Evolutionary conservation across 2,888 invertebrate genomes (phyloP).

Genomic region (Rhagonycha fulva): DNA sequence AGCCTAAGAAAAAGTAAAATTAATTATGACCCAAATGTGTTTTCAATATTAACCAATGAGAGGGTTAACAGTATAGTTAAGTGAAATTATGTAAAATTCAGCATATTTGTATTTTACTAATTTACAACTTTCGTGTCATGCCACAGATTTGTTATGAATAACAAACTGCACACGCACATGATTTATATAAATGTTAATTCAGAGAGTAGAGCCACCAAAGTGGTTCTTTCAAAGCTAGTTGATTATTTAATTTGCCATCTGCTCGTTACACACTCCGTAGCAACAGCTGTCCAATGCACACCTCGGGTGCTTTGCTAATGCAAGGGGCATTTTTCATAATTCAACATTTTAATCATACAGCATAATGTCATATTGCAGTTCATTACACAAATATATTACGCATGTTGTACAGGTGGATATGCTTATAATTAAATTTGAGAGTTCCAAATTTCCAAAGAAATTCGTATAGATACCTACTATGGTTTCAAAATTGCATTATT

Average conservation of each 20-base stretch:
- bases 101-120: neutral
- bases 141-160: slow-evolving; percentile 12
- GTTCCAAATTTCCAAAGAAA: neutral
- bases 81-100: neutral
- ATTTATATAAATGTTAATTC: slow-evolving; percentile 36
- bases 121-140: slow-evolving; percentile 1
- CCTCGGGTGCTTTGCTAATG: slow-evolving; percentile 22
- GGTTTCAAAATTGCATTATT: too few relatives aligned
- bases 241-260: slow-evolving; percentile 38
- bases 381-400: neutral
- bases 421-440: neutral
- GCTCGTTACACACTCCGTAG: slow-evolving; percentile 31
- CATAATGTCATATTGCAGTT: slow-evolving; percentile 9
- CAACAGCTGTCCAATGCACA: slow-evolving; percentile 28
- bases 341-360: slow-evolving; percentile 23
- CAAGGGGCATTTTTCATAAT: slow-evolving; percentile 25
- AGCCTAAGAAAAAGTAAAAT: neutral
- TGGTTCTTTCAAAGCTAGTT: slow-evolving; percentile 34
- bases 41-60: neutral
- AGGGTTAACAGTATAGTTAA: neutral
- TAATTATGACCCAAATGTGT: neutral
- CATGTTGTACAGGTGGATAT: neutral
- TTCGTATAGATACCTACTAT: neutral
- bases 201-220: slow-evolving; percentile 27
- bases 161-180: slow-evolving; percentile 28